Percentiles rank a stretch among this genome's conserved stretches.
phyloP scores from a whole-genome alignment of 2,113 vertebrate species.

The Rana temporaria region DNA sequence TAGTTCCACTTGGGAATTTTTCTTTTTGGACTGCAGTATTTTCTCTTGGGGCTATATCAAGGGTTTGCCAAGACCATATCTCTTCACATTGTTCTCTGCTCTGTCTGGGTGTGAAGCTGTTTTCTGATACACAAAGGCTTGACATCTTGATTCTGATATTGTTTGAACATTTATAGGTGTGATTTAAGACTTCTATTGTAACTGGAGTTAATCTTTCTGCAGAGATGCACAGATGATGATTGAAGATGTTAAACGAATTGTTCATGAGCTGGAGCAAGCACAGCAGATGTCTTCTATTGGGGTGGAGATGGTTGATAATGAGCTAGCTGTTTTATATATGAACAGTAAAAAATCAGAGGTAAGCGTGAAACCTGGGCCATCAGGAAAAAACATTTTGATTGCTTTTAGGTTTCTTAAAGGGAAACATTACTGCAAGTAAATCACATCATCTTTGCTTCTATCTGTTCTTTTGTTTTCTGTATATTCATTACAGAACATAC shows the following conservation, averaged over 20 bases:
- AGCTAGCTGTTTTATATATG: constrained; percentile 94
- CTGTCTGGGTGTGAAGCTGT: too few species aligned
- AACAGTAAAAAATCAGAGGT: constrained; percentile 99
- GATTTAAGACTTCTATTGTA: too few species aligned
- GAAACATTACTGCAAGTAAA: neutral
- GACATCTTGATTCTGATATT: too few species aligned
- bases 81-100: too few species aligned
- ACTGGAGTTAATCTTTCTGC: constrained; percentile 18
- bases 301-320: constrained; percentile 95
- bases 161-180: neutral
- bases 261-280: constrained; percentile 91
- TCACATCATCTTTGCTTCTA: too few species aligned
- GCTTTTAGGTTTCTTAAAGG: neutral
- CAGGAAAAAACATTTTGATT: neutral
- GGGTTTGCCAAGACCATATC: too few species aligned
- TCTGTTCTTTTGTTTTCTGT: neutral
- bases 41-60: too few species aligned
- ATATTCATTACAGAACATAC: neutral
- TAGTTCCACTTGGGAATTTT: too few species aligned
- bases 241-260: constrained; percentile 95
- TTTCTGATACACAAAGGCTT: too few species aligned
- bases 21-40: too few species aligned
- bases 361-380: constrained; percentile 39
- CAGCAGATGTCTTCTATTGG: constrained; percentile 91
- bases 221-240: constrained; percentile 98